phyloP scores from a whole-genome alignment of 2,113 vertebrate species.

The Osmerus mordax region DNA sequence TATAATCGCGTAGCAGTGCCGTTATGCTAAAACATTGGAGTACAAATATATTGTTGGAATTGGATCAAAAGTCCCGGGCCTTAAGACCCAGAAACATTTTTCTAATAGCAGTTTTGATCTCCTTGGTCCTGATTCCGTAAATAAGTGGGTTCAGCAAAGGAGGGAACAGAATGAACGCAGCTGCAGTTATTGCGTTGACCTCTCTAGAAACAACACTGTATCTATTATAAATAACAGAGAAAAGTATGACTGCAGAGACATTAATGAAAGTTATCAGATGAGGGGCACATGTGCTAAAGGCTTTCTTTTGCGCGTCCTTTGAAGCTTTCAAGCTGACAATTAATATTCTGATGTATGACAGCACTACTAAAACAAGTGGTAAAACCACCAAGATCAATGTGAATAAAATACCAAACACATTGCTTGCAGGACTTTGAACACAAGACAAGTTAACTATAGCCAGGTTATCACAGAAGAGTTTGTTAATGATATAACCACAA shows the following conservation, averaged over 20 bases:
- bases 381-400: slow-evolving; percentile 30
- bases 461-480: slow-evolving; percentile 61
- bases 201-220: slow-evolving; percentile 21
- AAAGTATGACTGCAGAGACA: slow-evolving; percentile 45
- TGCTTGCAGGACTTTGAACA: slow-evolving; percentile 25
- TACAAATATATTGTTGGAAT: too few relatives aligned
- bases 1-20: too few relatives aligned
- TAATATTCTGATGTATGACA: slow-evolving; percentile 55
- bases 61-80: too few relatives aligned
- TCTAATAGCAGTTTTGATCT: slow-evolving; percentile 40
- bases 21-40: too few relatives aligned
- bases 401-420: slow-evolving; percentile 44
- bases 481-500: slow-evolving; percentile 44
- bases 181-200: slow-evolving; percentile 45
- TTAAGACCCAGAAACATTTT: too few relatives aligned
- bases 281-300: slow-evolving; percentile 49
- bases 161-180: slow-evolving; percentile 50
- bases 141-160: slow-evolving; percentile 55
- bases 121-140: slow-evolving; percentile 52
- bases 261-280: slow-evolving; percentile 57
- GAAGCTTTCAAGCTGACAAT: slow-evolving; percentile 47
- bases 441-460: slow-evolving; percentile 58
- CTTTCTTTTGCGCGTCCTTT: slow-evolving; percentile 42
- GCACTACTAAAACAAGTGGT: slow-evolving; percentile 42
- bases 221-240: slow-evolving; percentile 56